phyloP scores from a whole-genome alignment of 2,888 invertebrate species.

The Nymphalis c-album region DNA sequence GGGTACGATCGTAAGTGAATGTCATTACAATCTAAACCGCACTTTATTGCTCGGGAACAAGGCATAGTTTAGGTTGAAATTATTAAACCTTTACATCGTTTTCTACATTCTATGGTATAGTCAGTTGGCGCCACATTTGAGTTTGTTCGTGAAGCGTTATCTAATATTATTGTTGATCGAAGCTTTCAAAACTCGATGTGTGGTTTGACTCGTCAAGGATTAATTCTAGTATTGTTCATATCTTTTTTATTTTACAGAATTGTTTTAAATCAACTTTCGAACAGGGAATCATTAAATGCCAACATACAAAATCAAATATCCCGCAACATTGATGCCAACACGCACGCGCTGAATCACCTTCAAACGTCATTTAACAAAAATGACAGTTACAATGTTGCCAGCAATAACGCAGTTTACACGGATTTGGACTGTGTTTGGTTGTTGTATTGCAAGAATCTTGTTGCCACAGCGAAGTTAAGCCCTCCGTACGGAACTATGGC shows the following conservation, averaged over 20 bases:
- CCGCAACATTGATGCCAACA: slow-evolving; percentile 64
- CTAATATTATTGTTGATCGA: too few relatives aligned
- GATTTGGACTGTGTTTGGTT: slow-evolving; percentile 83
- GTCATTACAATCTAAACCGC: too few relatives aligned
- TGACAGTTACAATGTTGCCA: slow-evolving; percentile 50
- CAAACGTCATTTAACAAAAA: slow-evolving; percentile 56
- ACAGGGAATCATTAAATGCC: slow-evolving; percentile 49
- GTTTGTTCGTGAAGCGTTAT: too few relatives aligned
- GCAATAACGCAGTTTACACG: slow-evolving; percentile 49
- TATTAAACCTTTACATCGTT: too few relatives aligned
- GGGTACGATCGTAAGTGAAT: too few relatives aligned
- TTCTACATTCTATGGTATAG: too few relatives aligned
- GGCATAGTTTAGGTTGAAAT: too few relatives aligned
- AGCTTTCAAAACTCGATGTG: too few relatives aligned
- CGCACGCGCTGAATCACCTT: slow-evolving; percentile 64
- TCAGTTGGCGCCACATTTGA: too few relatives aligned
- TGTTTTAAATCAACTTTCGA: slow-evolving; percentile 59
- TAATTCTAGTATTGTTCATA: background rate
- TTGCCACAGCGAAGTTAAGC: slow-evolving; percentile 73
- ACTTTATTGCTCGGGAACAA: too few relatives aligned
- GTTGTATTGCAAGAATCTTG: slow-evolving; percentile 80
- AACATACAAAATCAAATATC: slow-evolving; percentile 61
- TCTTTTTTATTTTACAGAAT: slow-evolving; percentile 51
- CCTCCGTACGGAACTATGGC: slow-evolving; percentile 82
- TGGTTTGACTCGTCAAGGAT: too few relatives aligned